Base-by-base conservation (phyloP, 2,888 invertebrate genomes). In the Dromius quadrimaculatus region DNA sequence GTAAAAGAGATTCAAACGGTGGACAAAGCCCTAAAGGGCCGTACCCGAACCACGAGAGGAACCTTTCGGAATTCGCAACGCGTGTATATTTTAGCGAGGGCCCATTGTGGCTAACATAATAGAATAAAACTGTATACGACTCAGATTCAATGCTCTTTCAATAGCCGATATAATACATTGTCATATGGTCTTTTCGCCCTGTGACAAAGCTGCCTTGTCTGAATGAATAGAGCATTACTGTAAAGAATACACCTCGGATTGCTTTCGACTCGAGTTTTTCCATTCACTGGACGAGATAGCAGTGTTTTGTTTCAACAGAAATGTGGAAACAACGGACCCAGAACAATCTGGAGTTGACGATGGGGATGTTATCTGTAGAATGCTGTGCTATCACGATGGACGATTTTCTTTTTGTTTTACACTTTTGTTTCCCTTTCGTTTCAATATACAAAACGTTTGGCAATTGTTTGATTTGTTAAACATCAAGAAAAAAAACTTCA, bases 161-260 rank as follows among this genome's bases (percentile, higher is more conserved):
- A 80, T 81, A 77, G 79, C 79, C 78, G 81, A 82, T 81, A 82
- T 81, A 82, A 82, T 81, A 81, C 81, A 82, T 82, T 82, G 82
- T 82, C 81, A 82, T 79, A 81, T 81, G 81, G 81, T 81, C 80
- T 82, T 81, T 82, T 81, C 78, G 78, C 75, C 75, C 68, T 76
- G 77, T 78, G 79, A 82, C 81, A 82, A 82, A 81, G 28, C 47
- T 11, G 68, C 76, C 79, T 77, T 79, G 80, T 81, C 81, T 82
- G 81, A 81, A 81, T 78, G 78, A 80, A 79, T 79, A 77, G 79
- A 79, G 79, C 77, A 79, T 79, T 80, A 79, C 78, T 76, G 71
- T 50, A 38, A 70, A 70, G 70, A 70, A 70, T 70, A 70, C 70
- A 70, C 70, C 70, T 70, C 59, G 68, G 59, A 68, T 68, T 66